Base-by-base conservation (phyloP, 1,140 invertebrate species). In the Meteorus sp. region DNA sequence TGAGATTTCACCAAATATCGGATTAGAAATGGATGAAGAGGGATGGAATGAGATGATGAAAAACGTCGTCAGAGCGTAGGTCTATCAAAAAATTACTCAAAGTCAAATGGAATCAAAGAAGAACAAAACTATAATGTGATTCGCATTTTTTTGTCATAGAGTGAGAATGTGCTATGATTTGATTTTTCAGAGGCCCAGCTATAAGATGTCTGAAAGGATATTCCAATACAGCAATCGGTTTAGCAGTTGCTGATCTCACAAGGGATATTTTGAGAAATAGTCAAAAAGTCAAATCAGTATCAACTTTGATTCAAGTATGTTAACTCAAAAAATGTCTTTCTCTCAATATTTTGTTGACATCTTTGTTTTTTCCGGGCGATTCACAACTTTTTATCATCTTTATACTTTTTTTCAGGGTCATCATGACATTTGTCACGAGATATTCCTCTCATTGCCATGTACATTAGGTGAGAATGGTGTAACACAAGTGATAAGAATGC, bases 401-500 rank as follows among this genome's bases (percentile, higher is more conserved):
- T 52, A 5, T 47, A 3, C 1, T 7, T 60, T 56, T 22, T 44
- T 67, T 48, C 53, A 86, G 84, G 84, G 83, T 22, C 76, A 84
- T 37, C 81, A 86, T 61, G 81, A 78, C 9, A 80, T 87, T 48
- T 73, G 80, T n/a, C 62, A 82, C 3, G 85, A 87, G 22, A 77
- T 84, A 13, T 86, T 82, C 62, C 67, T 86, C 11, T 85, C 84
- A 0, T 65, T 87, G n/a, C 85, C 85, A 3, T 82, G 81, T 48
- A 70, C 78, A 6, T 41, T 86, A 13, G 85, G 84, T 7, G 78
- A 81, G 29, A 79, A 80, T 57, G 85, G 85, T 5, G 65, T 86
- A 45, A 80, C 75, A n/a, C 76, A 84, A 54, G 72, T 87, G 20
- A 68, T 86, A 2, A 75, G 82, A 47, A 78, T 85, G 68, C 77